These are phyloP conservation scores for Micronycteris hirsuta DNA, from an alignment of 2,113 vertebrate species.

Conservation along the genomic window DNA sequence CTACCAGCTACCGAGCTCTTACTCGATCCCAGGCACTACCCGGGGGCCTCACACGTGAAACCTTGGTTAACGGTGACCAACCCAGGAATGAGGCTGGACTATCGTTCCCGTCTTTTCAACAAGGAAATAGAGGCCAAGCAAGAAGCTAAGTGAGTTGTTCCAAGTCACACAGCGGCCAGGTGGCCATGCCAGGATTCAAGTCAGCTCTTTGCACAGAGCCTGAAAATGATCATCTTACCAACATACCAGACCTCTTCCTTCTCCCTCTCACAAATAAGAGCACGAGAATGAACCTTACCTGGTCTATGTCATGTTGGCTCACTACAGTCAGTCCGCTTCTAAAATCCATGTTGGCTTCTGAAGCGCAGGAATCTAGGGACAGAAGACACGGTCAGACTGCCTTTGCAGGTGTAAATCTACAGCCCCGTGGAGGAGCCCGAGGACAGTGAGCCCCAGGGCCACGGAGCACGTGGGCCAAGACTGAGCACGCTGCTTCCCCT, in stretches of 20 bases:
- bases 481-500: not conserved
- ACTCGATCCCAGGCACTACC: not conserved
- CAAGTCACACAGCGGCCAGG: not conserved
- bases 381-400: slow-evolving; percentile 48
- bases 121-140: not conserved
- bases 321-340: slow-evolving; percentile 83
- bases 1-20: not conserved
- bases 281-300: slow-evolving; percentile 80
- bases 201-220: not conserved
- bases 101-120: not conserved
- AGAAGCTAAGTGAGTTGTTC: not conserved
- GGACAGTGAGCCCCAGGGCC: not conserved
- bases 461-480: not conserved
- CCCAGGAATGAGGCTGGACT: not conserved
- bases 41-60: not conserved
- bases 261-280: not conserved
- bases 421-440: not conserved
- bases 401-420: not conserved
- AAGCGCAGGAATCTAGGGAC: slow-evolving; percentile 83
- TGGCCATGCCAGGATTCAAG: not conserved
- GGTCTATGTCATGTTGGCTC: slow-evolving; percentile 93
- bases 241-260: not conserved
- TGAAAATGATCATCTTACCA: not conserved
- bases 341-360: slow-evolving; percentile 81
- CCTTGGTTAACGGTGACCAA: not conserved